A percentile compares a stretch with the other conserved stretches of the same genome.
phyloP scores from a whole-genome alignment of 1,140 invertebrate genomes.

The Drosophila tristis region DNA sequence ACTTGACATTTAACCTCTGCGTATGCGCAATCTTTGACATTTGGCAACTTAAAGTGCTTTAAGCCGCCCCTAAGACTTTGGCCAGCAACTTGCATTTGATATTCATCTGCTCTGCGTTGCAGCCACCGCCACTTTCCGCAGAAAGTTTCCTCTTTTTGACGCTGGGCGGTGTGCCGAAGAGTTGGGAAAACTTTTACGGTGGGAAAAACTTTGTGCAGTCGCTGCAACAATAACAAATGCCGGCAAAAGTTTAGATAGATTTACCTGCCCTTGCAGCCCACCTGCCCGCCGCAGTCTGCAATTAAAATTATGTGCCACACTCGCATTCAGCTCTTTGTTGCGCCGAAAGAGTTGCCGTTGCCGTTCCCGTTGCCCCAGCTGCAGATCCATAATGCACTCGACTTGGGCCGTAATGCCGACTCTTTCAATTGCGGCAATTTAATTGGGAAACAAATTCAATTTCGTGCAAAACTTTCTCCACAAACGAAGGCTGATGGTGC shows the following conservation, averaged over 20 bases:
- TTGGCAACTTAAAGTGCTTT: constrained; percentile 70
- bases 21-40: constrained; percentile 70
- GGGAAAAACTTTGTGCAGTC: constrained; percentile 47
- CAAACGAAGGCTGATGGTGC: constrained; percentile 10
- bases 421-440: constrained; percentile 59
- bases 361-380: constrained; percentile 13
- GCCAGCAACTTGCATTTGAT: constrained; percentile 58
- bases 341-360: constrained; percentile 28
- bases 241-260: constrained; percentile 63
- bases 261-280: constrained; percentile 12
- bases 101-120: constrained; percentile 36
- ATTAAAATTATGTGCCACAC: constrained; percentile 56
- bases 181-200: constrained; percentile 35
- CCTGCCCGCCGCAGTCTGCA: constrained; percentile 55
- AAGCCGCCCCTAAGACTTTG: constrained; percentile 52
- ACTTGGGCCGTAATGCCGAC: constrained; percentile 14
- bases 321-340: constrained; percentile 28
- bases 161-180: neutral
- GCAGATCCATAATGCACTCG: constrained; percentile 58
- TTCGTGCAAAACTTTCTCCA: constrained; percentile 40
- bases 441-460: constrained; percentile 78
- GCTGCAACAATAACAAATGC: constrained; percentile 73
- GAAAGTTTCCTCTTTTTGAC: constrained; percentile 32
- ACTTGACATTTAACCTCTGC: constrained; percentile 59
- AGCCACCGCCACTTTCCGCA: constrained; percentile 13